Conservation (phyloP, 2,888 invertebrate genomes). For the Drosophila cognata region DNA sequence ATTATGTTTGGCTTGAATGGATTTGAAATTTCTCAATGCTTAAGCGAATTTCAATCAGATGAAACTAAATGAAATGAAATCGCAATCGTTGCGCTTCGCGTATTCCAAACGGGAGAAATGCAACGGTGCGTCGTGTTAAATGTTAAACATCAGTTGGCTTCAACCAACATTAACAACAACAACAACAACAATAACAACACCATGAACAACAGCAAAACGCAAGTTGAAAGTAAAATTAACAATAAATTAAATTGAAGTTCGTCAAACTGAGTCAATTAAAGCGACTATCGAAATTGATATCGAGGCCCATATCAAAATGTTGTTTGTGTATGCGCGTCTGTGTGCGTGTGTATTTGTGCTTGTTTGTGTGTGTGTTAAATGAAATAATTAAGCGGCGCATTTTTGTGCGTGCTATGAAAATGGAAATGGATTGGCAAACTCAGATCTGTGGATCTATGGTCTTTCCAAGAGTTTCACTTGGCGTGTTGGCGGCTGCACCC, state of each 20-base stretch:
- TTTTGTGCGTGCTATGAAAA: slow-evolving; percentile 59
- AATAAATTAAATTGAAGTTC: slow-evolving; percentile 69
- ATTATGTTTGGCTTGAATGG: slow-evolving; percentile 12
- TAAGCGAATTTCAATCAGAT: slow-evolving; percentile 35
- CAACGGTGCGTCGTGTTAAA: slow-evolving; percentile 43
- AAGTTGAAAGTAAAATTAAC: slow-evolving; percentile 63
- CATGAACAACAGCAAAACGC: slow-evolving; percentile 33
- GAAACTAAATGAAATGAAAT: slow-evolving; percentile 47
- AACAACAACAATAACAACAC: slow-evolving; percentile 17
- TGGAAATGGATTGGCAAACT: slow-evolving; percentile 40
- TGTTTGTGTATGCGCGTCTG: background rate
- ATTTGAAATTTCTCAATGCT: slow-evolving; percentile 10
- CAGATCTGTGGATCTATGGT: slow-evolving; percentile 31
- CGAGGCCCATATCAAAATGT: slow-evolving; percentile 17
- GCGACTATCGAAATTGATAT: slow-evolving; percentile 42
- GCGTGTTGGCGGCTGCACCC: slow-evolving; percentile 32
- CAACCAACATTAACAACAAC: slow-evolving; percentile 11
- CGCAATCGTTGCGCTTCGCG: slow-evolving; percentile 46
- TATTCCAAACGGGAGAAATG: slow-evolving; percentile 40
- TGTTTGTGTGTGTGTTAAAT: slow-evolving; percentile 21
- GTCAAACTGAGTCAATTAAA: slow-evolving; percentile 66
- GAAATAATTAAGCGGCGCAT: slow-evolving; percentile 50
- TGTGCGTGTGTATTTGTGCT: slow-evolving; percentile 13
- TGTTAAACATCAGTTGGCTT: slow-evolving; percentile 27
- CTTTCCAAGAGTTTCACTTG: slow-evolving; percentile 56